Percentiles rank a stretch among this genome's conserved stretches.
Evolutionary conservation across 1,140 invertebrate species (phyloP).

Genomic region (Geopemphigus sp.): DNA sequence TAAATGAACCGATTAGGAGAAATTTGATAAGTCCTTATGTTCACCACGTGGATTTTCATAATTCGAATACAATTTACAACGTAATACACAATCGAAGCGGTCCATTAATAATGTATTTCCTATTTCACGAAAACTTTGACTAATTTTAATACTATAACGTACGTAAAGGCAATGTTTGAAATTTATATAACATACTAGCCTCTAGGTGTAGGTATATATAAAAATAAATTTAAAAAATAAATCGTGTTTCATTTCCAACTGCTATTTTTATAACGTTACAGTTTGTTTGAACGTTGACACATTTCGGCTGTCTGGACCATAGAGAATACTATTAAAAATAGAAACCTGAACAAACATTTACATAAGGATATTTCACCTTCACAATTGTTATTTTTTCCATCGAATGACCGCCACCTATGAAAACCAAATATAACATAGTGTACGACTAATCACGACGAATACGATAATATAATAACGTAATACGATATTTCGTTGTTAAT

Average conservation of each 20-base stretch:
- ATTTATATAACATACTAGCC: neutral
- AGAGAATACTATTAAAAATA: constrained; percentile 44
- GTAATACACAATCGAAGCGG: neutral
- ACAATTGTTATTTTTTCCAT: constrained; percentile 25
- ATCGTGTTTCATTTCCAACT: constrained; percentile 41
- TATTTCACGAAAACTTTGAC: neutral
- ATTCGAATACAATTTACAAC: neutral
- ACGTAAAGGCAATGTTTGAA: neutral
- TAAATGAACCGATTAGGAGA: neutral
- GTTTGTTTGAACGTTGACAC: constrained; percentile 47
- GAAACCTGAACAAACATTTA: constrained; percentile 42
- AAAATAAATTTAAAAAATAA: constrained; percentile 43
- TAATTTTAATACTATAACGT: neutral
- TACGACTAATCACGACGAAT: neutral
- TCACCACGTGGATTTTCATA: no score
- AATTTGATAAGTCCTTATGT: neutral
- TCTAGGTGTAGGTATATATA: constrained; percentile 15
- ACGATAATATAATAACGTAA: neutral
- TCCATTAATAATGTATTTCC: neutral
- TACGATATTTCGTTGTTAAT: no score
- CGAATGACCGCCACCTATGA: neutral
- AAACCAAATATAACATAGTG: constrained; percentile 5
- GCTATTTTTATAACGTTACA: constrained; percentile 46
- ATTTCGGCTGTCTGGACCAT: constrained; percentile 48
- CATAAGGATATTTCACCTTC: constrained; percentile 32